phyloP scores from a whole-genome alignment of 2,113 vertebrate genomes.

The Erythrocebus patas region DNA sequence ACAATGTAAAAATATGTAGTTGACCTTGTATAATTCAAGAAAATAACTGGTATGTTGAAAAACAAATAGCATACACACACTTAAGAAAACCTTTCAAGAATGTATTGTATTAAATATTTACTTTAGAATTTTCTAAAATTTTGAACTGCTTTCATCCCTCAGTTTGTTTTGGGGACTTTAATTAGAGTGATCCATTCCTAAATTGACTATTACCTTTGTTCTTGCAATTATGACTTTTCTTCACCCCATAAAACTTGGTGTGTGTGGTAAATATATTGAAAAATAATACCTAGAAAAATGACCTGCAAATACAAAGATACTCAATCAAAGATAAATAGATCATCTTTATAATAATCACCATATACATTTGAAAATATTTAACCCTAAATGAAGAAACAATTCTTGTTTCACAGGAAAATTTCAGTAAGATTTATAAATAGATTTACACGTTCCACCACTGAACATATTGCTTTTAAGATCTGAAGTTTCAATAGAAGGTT shows the following conservation, averaged over 20 bases:
- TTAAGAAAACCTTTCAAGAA: background rate
- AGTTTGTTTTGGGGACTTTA: background rate
- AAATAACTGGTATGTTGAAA: background rate
- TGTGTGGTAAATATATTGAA: background rate
- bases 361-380: background rate
- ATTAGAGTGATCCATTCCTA: background rate
- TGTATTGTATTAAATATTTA: background rate
- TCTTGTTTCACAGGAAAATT: background rate
- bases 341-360: background rate
- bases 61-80: background rate
- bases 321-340: background rate
- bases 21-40: background rate
- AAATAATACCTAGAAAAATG: background rate
- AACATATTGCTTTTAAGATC: background rate
- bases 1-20: background rate
- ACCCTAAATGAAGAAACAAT: background rate
- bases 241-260: background rate
- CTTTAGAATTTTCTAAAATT: background rate
- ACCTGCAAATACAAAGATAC: background rate
- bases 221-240: background rate
- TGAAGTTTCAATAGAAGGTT: background rate
- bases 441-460: background rate
- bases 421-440: background rate
- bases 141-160: background rate
- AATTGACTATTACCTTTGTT: background rate